Conservation (phyloP, 2,888 invertebrate genomes). For the Idaea aversata region DNA sequence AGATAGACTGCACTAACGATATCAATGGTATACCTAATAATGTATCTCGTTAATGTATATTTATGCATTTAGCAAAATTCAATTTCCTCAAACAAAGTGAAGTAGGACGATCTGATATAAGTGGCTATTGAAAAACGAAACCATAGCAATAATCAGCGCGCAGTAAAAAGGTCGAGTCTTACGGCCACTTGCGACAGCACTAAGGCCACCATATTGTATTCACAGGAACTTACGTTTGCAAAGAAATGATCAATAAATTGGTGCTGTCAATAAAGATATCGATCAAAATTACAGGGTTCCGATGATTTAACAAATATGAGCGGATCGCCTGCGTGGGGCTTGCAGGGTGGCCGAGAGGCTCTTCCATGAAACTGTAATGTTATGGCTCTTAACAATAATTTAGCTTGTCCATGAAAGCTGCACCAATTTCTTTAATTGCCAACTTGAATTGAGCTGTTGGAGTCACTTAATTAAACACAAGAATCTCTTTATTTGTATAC, state of each 20-base stretch:
- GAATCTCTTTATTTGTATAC: constrained; percentile 60
- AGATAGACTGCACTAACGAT: neutral
- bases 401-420: constrained; percentile 60
- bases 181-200: constrained; percentile 64
- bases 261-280: constrained; percentile 77
- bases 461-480: constrained; percentile 61
- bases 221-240: constrained; percentile 67
- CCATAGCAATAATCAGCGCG: constrained; percentile 68
- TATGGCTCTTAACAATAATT: constrained; percentile 69
- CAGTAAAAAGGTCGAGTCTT: constrained; percentile 59
- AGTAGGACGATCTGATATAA: constrained; percentile 74
- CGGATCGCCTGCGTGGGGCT: constrained; percentile 61
- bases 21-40: neutral
- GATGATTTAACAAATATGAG: constrained; percentile 79
- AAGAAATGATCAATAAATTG: constrained; percentile 79
- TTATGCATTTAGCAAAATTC: constrained; percentile 56
- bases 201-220: constrained; percentile 64
- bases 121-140: constrained; percentile 76
- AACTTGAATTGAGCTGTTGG: constrained; percentile 56
- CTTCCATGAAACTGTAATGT: constrained; percentile 74
- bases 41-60: constrained; percentile 37
- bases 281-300: constrained; percentile 79
- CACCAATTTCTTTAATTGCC: constrained; percentile 71
- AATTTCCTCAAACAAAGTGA: constrained; percentile 68
- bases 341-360: constrained; percentile 66